These are phyloP conservation scores for Prosopocoilus inquinatus DNA, from an alignment of 2,888 invertebrate species.

Conservation along the genomic window DNA sequence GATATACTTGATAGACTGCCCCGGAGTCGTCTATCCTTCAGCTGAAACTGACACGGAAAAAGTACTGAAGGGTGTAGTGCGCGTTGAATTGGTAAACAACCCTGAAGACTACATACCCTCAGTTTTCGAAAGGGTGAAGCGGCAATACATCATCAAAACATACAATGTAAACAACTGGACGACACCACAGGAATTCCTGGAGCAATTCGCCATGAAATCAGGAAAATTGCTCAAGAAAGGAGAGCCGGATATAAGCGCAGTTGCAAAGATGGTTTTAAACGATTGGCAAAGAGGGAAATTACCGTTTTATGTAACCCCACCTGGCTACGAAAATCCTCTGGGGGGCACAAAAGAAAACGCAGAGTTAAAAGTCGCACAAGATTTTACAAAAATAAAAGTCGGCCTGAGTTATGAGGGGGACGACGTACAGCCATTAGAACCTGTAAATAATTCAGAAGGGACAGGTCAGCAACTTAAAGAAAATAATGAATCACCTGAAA, in stretches of 20 bases:
- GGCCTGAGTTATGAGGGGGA: conserved; percentile 50
- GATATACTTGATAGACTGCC: conserved; percentile 97
- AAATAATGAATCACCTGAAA: conserved; percentile 17
- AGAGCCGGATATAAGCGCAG: conserved; percentile 89
- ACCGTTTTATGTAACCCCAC: conserved; percentile 90
- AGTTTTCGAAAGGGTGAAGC: conserved; percentile 82
- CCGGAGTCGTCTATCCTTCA: conserved; percentile 96
- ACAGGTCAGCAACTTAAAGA: not conserved
- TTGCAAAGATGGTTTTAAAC: conserved; percentile 93
- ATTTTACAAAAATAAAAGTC: conserved; percentile 78
- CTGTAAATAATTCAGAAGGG: conserved; percentile 34
- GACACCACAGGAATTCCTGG: conserved; percentile 83
- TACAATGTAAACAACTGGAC: conserved; percentile 85
- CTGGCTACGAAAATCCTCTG: conserved; percentile 72
- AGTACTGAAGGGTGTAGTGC: conserved; percentile 95
- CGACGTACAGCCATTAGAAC: conserved; percentile 61
- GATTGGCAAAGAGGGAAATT: conserved; percentile 98
- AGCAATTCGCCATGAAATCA: conserved; percentile 79
- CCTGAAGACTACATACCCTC: conserved; percentile 93
- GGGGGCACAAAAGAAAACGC: conserved; percentile 46
- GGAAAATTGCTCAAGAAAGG: conserved; percentile 95
- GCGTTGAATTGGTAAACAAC: conserved; percentile 89
- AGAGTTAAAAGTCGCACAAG: conserved; percentile 66
- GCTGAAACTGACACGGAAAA: conserved; percentile 94
- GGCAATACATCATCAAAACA: conserved; percentile 86